Evolutionary conservation across 2,797 vertebrate genomes (phyloP).

Genomic region (Hozukius guyotensis): DNA sequence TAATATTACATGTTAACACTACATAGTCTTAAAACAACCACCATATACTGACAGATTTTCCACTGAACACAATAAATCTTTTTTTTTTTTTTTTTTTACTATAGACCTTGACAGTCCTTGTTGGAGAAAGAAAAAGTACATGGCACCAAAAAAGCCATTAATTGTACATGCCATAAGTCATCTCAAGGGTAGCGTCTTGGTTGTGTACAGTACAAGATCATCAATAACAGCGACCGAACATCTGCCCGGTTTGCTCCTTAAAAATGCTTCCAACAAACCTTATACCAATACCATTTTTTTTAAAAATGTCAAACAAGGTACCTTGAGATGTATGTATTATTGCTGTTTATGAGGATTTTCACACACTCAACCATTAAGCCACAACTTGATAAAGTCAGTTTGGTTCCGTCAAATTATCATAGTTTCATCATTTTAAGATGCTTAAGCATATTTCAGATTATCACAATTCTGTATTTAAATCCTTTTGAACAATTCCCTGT

Average conservation of each 20-base stretch:
- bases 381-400: not conserved
- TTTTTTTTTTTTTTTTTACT: not conserved
- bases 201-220: constrained; percentile 15
- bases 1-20: not conserved
- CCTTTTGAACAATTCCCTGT: not conserved
- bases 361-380: not conserved
- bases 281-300: not conserved
- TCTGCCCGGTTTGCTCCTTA: not conserved
- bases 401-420: not conserved
- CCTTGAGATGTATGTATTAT: not conserved
- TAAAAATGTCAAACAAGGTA: not conserved
- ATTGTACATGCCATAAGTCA: constrained; percentile 17
- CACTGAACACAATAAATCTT: not conserved
- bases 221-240: constrained; percentile 20
- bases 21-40: not conserved
- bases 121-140: constrained; percentile 27
- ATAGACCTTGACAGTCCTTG: constrained; percentile 28
- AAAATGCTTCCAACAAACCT: not conserved
- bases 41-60: not conserved
- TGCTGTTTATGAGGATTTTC: not conserved
- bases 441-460: not conserved
- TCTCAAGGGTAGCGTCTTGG: constrained; percentile 17
- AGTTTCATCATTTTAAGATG: not conserved
- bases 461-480: not conserved
- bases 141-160: constrained; percentile 21